Base-by-base conservation (phyloP, 2,888 invertebrate genomes). In the Brachylomia viminalis region DNA sequence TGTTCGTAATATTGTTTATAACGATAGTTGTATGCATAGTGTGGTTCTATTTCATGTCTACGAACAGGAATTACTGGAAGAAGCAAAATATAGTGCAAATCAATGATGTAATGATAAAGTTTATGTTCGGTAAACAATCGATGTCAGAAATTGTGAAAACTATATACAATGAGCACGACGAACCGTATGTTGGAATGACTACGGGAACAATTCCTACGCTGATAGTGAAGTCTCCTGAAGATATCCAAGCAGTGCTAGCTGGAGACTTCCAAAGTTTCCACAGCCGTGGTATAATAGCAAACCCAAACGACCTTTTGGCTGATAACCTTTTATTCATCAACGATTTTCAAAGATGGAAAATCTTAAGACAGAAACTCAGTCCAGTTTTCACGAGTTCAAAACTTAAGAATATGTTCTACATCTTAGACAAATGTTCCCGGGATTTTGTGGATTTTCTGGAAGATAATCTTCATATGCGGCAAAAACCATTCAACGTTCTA, bases 361-460 rank as follows among this genome's bases (percentile, higher is more conserved):
- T 94, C 0, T 72, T 96, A 1, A 89, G 96, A 23, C 93, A 94
- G 38, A 96, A 95, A 83, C 74, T 96, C 5, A 90, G 95, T 2
- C 95, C 95, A 4, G 90, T 94, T 2, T 96, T 96, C 77, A 95
- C 95, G 0, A 92, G 91, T 42, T 81, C 89, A 0, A 95, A 93
- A 82, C 87, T 96, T 0, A 95, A 94, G 77, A 93, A 93, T n/a
- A 95, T 96, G 94, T 95, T 93, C 78, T 90, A 90, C 42, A 92
- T 93, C 10, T 88, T 96, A 58, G 92, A 93, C 2, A 89, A 91
- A 69, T 93, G 93, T 81, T 93, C 92, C 0, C 86, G 87, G 3
- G 93, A 95, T 84, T 95, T 95, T 78, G 91, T 90, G 0, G 83
- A 90, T 5, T 89, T 89, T 56, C 72, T 95, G 20, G 89, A 92